phyloP scores from a whole-genome alignment of 2,797 vertebrate genomes.

The Pangasius mekongensis region DNA sequence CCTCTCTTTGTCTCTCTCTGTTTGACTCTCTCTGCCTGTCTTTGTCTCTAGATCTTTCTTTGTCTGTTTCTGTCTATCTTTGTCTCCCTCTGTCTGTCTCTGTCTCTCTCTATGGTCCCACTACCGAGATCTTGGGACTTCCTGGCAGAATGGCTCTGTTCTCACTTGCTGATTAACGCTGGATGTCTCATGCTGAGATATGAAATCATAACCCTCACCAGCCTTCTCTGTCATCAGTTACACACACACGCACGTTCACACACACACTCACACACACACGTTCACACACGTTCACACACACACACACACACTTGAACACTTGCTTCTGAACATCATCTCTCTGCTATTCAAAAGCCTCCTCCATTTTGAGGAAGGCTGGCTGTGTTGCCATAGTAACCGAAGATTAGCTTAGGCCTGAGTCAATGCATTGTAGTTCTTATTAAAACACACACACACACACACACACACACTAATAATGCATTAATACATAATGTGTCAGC shows the following conservation, averaged over 20 bases:
- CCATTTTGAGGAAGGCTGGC: slow-evolving; percentile 52
- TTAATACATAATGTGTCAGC: not conserved
- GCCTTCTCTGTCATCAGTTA: not conserved
- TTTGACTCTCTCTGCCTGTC: not conserved
- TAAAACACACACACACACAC: not conserved
- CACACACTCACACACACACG: not conserved
- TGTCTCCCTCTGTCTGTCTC: not conserved
- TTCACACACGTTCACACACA: too few relatives aligned
- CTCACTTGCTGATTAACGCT: slow-evolving; percentile 19
- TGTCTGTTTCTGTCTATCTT: not conserved
- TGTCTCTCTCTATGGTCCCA: not conserved
- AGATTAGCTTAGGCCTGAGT: slow-evolving; percentile 29
- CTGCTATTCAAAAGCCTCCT: slow-evolving; percentile 44
- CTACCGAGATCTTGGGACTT: not conserved
- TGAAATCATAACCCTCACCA: not conserved
- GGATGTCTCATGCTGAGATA: slow-evolving; percentile 9
- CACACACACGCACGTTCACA: not conserved
- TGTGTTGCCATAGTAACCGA: slow-evolving; percentile 60
- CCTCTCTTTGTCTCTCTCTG: not conserved
- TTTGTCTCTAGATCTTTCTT: not conserved
- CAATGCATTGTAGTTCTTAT: slow-evolving; percentile 44
- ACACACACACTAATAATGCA: not conserved
- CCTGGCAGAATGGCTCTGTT: not conserved
- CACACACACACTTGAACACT: slow-evolving; percentile 26
- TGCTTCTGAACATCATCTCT: slow-evolving; percentile 30